phyloP scores from a whole-genome alignment of 2,113 vertebrate species.

The Cyanocitta stelleri region DNA sequence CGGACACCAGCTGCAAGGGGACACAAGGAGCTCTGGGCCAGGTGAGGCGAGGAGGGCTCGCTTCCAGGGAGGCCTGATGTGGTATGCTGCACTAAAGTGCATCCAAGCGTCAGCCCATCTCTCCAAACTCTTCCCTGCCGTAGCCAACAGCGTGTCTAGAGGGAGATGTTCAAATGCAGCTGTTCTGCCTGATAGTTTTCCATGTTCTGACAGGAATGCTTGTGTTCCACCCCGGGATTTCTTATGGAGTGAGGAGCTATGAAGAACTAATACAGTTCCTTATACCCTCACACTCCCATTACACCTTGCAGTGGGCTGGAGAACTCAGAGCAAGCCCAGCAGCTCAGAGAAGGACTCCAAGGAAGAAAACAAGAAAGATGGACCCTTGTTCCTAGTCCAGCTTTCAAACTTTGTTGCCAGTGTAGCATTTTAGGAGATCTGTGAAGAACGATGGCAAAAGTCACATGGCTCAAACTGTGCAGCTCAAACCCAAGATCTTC shows the following conservation, averaged over 20 bases:
- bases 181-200: not conserved
- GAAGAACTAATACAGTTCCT: not conserved
- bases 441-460: not conserved
- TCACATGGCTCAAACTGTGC: not conserved
- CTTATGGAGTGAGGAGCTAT: not conserved
- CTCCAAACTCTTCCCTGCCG: not conserved
- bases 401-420: not conserved
- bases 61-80: not conserved
- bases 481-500: not conserved
- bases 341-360: not conserved
- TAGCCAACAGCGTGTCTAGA: not conserved
- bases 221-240: not conserved
- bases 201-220: not conserved
- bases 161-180: not conserved
- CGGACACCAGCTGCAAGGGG: not conserved
- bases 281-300: not conserved
- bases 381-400: not conserved
- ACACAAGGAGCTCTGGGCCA: not conserved
- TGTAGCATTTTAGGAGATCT: not conserved
- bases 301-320: not conserved
- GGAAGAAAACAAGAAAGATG: not conserved
- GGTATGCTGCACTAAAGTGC: not conserved
- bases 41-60: not conserved
- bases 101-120: not conserved
- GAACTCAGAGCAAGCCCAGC: not conserved